Evolutionary conservation across 1,140 invertebrate species (phyloP).

Genomic region (Battus philenor): DNA sequence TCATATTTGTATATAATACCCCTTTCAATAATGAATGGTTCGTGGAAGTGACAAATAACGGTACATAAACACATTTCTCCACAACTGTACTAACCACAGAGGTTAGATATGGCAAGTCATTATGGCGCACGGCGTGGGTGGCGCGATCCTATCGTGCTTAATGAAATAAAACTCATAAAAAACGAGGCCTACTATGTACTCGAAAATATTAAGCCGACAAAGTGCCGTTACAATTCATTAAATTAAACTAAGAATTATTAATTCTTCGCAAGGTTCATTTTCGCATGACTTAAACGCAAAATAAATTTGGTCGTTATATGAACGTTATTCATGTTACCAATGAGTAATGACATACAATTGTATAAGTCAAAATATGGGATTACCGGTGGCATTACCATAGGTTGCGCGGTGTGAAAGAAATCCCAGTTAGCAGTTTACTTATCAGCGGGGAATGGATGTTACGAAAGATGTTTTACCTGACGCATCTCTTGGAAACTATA

Average conservation of each 20-base stretch:
- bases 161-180: slow-evolving; percentile 69
- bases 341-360: slow-evolving; percentile 40
- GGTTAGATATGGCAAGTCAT: slow-evolving; percentile 68
- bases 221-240: slow-evolving; percentile 1
- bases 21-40: too few species aligned
- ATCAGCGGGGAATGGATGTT: too few species aligned
- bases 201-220: slow-evolving; percentile 32
- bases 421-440: too few species aligned
- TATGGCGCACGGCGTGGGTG: slow-evolving; percentile 59
- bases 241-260: too few species aligned
- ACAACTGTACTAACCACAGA: slow-evolving; percentile 36
- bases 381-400: slow-evolving; percentile 28
- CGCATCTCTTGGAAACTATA: too few species aligned
- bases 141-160: slow-evolving; percentile 61
- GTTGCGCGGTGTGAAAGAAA: slow-evolving; percentile 13
- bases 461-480: too few species aligned
- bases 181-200: slow-evolving; percentile 29
- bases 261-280: slow-evolving; percentile 1
- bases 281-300: background rate
- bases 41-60: too few species aligned
- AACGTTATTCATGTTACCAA: slow-evolving; percentile 37
- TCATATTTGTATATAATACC: too few species aligned
- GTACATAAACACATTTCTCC: slow-evolving; percentile 27
- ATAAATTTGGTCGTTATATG: slow-evolving; percentile 13
- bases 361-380: slow-evolving; percentile 45